These are phyloP conservation scores for Ariolimax columbianus DNA, from an alignment of 2,888 invertebrate genomes.

Conservation along the genomic window DNA sequence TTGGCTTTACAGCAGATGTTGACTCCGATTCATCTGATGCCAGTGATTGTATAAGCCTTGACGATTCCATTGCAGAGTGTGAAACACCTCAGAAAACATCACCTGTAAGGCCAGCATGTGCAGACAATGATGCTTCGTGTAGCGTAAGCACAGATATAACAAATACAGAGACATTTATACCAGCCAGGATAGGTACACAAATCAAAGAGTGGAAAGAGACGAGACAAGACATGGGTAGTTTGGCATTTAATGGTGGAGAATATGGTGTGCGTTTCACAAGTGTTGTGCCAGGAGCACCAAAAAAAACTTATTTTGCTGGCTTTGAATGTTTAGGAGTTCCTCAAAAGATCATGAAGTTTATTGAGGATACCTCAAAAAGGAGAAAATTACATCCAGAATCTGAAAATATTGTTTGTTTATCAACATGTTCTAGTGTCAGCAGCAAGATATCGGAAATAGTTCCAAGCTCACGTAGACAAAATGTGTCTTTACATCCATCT, in stretches of 20 bases:
- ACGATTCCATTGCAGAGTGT: neutral
- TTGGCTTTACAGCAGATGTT: conserved; percentile 24
- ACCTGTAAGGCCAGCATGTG: neutral
- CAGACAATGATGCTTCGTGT: neutral
- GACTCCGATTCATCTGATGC: conserved; percentile 19
- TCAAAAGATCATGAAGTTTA: conserved; percentile 28
- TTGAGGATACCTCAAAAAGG: conserved; percentile 5
- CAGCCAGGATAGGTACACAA: neutral
- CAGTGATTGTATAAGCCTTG: neutral
- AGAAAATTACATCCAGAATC: neutral
- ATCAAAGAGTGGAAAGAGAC: neutral
- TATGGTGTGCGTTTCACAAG: conserved; percentile 28
- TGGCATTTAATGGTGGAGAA: neutral
- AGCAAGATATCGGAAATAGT: neutral
- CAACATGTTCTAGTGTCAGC: conserved; percentile 10
- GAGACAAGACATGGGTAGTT: neutral
- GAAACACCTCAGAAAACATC: neutral
- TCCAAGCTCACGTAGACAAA: neutral
- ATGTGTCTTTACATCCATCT: neutral
- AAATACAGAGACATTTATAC: neutral
- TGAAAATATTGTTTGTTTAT: conserved; percentile 34
- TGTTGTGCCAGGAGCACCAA: neutral
- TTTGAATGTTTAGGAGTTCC: conserved; percentile 4
- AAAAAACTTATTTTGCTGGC: conserved; percentile 3
- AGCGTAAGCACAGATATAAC: neutral